These are phyloP conservation scores for Drosophila pectinifera DNA, from an alignment of 1,140 invertebrate species.

Conservation along the genomic window DNA sequence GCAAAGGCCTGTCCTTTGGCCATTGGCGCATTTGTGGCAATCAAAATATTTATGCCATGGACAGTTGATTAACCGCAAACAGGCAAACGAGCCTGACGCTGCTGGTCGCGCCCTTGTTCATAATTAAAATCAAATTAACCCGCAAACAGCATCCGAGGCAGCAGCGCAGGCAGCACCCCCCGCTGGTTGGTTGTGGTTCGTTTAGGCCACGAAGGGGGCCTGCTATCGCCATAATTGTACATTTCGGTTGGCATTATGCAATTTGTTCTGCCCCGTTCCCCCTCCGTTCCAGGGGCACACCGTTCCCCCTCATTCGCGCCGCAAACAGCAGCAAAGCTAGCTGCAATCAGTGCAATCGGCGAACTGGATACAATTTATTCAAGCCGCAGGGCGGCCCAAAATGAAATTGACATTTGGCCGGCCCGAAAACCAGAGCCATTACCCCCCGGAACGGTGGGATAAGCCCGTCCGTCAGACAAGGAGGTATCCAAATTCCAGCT, in stretches of 20 bases:
- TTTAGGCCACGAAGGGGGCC: not conserved
- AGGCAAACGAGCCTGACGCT: conserved; percentile 43
- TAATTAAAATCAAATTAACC: conserved; percentile 82
- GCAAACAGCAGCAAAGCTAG: not conserved
- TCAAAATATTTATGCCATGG: conserved; percentile 77
- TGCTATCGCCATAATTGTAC: conserved; percentile 27
- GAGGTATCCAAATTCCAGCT: not conserved
- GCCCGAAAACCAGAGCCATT: conserved; percentile 23
- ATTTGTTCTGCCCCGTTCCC: conserved; percentile 9
- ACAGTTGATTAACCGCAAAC: conserved; percentile 78
- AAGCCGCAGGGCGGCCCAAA: conserved; percentile 27
- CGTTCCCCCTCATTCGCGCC: not conserved
- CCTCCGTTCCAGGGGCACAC: not conserved
- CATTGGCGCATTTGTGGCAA: conserved; percentile 54
- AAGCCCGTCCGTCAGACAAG: not conserved
- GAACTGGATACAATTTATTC: conserved; percentile 40
- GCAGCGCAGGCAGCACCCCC: not conserved
- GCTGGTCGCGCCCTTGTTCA: conserved; percentile 48
- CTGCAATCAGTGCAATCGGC: conserved; percentile 45
- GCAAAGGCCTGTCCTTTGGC: conserved; percentile 12
- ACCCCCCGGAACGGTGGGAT: not conserved
- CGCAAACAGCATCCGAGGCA: conserved; percentile 20
- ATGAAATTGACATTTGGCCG: conserved; percentile 66
- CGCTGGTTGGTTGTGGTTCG: conserved; percentile 3
- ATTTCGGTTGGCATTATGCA: conserved; percentile 41